Conservation (phyloP, 2,113 vertebrate genomes). For the Herpailurus yagouaroundi region DNA sequence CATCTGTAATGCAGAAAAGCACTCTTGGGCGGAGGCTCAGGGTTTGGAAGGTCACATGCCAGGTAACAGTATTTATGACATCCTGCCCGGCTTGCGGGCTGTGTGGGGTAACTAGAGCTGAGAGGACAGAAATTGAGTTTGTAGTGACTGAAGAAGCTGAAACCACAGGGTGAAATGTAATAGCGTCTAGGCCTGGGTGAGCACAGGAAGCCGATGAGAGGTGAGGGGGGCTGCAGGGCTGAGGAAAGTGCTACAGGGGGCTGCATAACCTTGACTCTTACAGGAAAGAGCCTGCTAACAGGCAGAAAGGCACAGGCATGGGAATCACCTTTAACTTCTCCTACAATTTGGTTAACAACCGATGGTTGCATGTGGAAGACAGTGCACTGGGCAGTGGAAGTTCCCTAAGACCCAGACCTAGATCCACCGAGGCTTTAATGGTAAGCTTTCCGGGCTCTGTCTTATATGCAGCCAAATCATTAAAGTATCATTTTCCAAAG, state of each 20-base stretch:
- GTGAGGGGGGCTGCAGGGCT: neutral
- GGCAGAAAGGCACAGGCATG: neutral
- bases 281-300: neutral
- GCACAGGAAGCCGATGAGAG: conserved; percentile 46
- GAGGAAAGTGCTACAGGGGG: neutral
- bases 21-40: neutral
- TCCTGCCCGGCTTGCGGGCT: neutral
- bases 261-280: conserved; percentile 39
- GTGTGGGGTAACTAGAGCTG: conserved; percentile 40
- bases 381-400: neutral
- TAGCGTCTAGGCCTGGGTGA: neutral
- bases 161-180: conserved; percentile 68
- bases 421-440: neutral
- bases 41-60: conserved; percentile 24
- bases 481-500: neutral
- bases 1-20: neutral
- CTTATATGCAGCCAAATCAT: neutral
- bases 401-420: neutral
- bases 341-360: neutral
- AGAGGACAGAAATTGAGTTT: conserved; percentile 67
- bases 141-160: conserved; percentile 69
- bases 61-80: conserved; percentile 13
- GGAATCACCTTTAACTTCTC: neutral
- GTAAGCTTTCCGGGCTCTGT: neutral
- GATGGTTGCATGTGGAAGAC: neutral